A percentile compares a stretch with the other conserved stretches of the same genome.
phyloP scores from a whole-genome alignment of 2,797 vertebrate species.

The Orientallactaga sibirica region DNA sequence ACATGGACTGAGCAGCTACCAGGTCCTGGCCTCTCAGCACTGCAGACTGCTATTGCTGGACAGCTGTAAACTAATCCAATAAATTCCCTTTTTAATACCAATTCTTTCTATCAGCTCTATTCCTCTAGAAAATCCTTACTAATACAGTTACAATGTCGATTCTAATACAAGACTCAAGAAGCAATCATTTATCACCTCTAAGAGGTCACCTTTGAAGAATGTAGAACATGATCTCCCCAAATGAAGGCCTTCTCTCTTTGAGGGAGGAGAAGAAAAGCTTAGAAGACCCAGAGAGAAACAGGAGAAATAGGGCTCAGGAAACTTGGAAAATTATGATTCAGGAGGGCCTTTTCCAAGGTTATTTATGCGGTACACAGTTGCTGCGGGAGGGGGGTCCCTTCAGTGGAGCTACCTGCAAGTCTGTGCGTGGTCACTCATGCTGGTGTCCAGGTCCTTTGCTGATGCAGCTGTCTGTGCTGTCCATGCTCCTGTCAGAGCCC shows the following conservation, averaged over 20 bases:
- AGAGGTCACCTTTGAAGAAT: not conserved
- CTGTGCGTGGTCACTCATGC: not conserved
- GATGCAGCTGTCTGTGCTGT: not conserved
- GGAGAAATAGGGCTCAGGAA: not conserved
- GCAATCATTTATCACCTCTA: too few relatives aligned
- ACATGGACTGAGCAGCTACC: too few relatives aligned
- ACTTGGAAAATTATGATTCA: not conserved
- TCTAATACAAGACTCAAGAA: not conserved
- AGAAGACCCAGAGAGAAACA: not conserved
- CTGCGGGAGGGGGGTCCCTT: too few relatives aligned
- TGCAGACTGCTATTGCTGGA: too few relatives aligned
- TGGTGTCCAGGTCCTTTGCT: not conserved
- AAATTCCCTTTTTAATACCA: too few relatives aligned
- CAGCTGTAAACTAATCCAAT: too few relatives aligned
- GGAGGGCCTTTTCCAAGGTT: not conserved
- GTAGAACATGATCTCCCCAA: not conserved
- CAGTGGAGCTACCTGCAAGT: too few relatives aligned
- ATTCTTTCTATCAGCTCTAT: too few relatives aligned
- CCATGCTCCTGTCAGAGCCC: not conserved
- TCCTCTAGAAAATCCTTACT: too few relatives aligned
- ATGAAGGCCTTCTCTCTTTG: not conserved
- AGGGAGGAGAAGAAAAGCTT: not conserved
- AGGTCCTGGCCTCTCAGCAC: too few relatives aligned
- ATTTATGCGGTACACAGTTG: too few relatives aligned
- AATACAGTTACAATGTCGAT: not conserved